A percentile compares a stretch with the other conserved stretches of the same genome.
Conservation (phyloP, 2,113 vertebrate genomes). For the Thamnophis sirtalis region DNA sequence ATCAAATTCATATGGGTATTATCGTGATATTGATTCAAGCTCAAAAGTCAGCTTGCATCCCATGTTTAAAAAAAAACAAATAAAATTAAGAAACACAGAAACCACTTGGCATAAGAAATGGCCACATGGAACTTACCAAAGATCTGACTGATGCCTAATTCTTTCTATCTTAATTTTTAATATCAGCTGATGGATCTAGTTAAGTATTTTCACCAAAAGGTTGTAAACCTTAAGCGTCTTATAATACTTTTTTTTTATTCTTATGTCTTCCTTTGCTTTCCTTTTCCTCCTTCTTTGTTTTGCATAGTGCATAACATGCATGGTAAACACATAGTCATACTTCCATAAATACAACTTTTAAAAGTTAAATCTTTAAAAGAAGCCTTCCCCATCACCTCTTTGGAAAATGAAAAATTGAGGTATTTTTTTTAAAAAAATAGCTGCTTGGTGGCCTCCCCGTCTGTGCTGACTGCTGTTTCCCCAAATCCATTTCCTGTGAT, state of each 20-base stretch:
- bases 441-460: not conserved
- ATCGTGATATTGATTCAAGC: not conserved
- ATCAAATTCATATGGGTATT: not conserved
- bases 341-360: not conserved
- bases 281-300: not conserved
- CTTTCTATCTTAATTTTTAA: not conserved
- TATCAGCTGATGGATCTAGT: not conserved
- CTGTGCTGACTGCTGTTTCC: conserved; percentile 18
- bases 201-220: not conserved
- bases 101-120: not conserved
- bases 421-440: conserved; percentile 18
- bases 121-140: not conserved
- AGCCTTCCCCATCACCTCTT: not conserved
- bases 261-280: not conserved
- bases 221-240: not conserved
- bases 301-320: not conserved
- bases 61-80: not conserved
- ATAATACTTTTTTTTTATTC: not conserved
- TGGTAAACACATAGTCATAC: not conserved
- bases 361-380: conserved; percentile 3
- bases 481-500: conserved; percentile 1
- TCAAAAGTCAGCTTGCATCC: not conserved
- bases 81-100: not conserved
- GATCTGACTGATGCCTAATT: not conserved
- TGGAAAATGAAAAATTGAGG: conserved; percentile 9